These are phyloP conservation scores for Sebastes reedi DNA, from an alignment of 2,797 vertebrate species.

Conservation along the genomic window DNA sequence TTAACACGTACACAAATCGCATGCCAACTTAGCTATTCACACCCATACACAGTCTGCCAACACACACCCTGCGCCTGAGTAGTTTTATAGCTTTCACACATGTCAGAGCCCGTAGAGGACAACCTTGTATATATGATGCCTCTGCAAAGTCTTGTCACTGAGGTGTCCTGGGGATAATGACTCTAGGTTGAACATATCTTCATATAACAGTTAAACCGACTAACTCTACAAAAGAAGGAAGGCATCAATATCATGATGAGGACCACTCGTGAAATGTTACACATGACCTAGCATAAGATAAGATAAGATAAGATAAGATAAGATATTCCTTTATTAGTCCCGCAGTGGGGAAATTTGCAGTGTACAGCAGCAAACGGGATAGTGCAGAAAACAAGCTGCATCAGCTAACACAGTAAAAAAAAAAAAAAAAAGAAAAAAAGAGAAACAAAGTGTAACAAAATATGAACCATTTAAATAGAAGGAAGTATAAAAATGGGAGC, in stretches of 20 bases:
- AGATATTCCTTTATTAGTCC: too few species aligned
- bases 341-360: too few species aligned
- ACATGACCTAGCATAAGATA: neutral
- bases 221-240: neutral
- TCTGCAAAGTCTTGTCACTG: neutral
- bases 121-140: neutral
- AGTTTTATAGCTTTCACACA: conserved; percentile 17
- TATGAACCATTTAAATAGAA: too few species aligned
- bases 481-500: too few species aligned
- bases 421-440: too few species aligned
- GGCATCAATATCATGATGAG: neutral
- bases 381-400: fast-evolving
- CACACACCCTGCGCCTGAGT: neutral
- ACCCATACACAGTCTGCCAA: neutral
- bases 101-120: conserved; percentile 15
- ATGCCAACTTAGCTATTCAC: neutral
- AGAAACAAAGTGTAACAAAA: too few species aligned
- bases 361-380: too few species aligned
- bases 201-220: neutral
- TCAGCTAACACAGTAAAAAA: too few species aligned
- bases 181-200: neutral
- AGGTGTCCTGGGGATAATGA: neutral
- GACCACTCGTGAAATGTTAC: neutral
- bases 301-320: too few species aligned
- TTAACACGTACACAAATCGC: neutral